Conservation (phyloP, 2,888 invertebrate genomes). For the Rhamnusium bicolor region DNA sequence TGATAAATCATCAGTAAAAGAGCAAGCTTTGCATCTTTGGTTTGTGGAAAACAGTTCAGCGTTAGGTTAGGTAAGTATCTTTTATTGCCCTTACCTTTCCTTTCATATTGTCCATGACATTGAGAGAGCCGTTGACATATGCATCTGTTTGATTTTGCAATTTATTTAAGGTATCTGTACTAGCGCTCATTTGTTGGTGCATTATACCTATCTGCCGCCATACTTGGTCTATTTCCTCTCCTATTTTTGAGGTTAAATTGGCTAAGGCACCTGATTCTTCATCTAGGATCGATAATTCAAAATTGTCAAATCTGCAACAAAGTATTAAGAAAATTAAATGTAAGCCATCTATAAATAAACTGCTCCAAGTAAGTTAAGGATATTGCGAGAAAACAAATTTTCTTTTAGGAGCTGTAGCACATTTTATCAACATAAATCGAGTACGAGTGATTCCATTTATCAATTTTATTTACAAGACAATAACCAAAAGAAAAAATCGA, state of each 20-base stretch:
- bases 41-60: no score
- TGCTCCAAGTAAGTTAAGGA: neutral
- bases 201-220: conserved; percentile 93
- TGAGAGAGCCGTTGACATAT: conserved; percentile 85
- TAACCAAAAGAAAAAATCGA: no score
- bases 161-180: conserved; percentile 82
- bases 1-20: no score
- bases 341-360: no score
- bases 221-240: conserved; percentile 87
- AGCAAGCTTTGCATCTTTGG: no score
- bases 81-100: conserved; percentile 80
- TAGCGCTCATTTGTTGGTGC: conserved; percentile 87
- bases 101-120: conserved; percentile 85
- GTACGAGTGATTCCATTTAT: no score
- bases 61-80: no score
- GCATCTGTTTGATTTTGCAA: conserved; percentile 84
- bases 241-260: conserved; percentile 84
- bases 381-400: neutral
- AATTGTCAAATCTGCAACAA: conserved; percentile 77
- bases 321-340: no score
- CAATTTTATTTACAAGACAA: no score
- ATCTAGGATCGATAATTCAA: conserved; percentile 80
- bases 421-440: no score
- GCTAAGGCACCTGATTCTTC: conserved; percentile 82
- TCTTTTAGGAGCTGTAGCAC: no score